Percentiles rank a stretch among this genome's conserved stretches.
phyloP scores from a whole-genome alignment of 2,797 vertebrate genomes.

The Siniperca undulata region DNA sequence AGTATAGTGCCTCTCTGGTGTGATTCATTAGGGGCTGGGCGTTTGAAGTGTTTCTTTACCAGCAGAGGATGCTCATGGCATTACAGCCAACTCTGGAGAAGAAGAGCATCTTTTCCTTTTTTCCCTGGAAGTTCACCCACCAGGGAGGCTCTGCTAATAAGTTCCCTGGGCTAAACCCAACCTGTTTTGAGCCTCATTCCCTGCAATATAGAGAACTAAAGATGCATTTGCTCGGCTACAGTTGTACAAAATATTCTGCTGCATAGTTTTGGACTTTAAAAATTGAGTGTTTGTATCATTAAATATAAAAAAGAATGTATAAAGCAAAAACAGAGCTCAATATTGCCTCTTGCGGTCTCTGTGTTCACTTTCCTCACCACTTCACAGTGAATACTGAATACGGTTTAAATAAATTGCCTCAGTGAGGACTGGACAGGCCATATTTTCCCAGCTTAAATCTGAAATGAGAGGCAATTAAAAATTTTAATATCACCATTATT shows the following conservation, averaged over 20 bases:
- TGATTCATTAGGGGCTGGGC: conserved; percentile 59
- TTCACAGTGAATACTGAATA: conserved; percentile 55
- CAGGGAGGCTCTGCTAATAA: conserved; percentile 76
- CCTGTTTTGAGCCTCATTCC: conserved; percentile 72
- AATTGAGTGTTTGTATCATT: conserved; percentile 37
- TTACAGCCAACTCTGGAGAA: conserved; percentile 65
- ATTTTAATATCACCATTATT: conserved; percentile 76
- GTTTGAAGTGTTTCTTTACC: conserved; percentile 77
- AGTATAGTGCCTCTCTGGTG: conserved; percentile 53
- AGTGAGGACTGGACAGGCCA: conserved; percentile 44
- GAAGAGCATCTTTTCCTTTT: conserved; percentile 46
- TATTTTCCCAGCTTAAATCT: conserved; percentile 70
- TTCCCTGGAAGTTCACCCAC: conserved; percentile 71
- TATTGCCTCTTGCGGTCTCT: conserved; percentile 12
- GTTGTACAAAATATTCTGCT: conserved; percentile 39
- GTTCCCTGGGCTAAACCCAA: conserved; percentile 75
- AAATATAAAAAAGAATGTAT: conserved; percentile 37
- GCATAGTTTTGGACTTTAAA: conserved; percentile 28
- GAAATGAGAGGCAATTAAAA: conserved; percentile 74
- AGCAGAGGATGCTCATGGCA: conserved; percentile 82
- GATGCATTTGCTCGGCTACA: conserved; percentile 46
- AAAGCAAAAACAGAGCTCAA: conserved; percentile 28
- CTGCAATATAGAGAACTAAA: conserved; percentile 49
- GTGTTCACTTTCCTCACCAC: conserved; percentile 46
- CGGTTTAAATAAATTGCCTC: conserved; percentile 66